Percentiles rank a stretch among this genome's conserved stretches.
Evolutionary conservation across 2,113 vertebrate genomes (phyloP).

Genomic region (Ramphastos sulfuratus): DNA sequence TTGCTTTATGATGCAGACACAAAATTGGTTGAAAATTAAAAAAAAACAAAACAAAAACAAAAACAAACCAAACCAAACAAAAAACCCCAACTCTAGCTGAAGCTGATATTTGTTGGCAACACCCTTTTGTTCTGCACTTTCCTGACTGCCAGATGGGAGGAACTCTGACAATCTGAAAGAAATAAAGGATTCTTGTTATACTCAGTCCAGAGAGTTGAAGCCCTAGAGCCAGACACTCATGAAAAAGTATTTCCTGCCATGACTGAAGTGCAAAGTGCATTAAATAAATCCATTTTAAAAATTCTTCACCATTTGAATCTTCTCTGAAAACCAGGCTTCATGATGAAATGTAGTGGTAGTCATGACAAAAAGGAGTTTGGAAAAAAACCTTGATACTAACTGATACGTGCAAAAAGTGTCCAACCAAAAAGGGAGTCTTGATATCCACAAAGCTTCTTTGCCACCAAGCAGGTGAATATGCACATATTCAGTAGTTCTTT

Average conservation of each 20-base stretch:
- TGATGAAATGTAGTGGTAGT: neutral
- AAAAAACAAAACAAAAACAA: neutral
- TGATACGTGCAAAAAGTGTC: neutral
- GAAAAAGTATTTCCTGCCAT: neutral
- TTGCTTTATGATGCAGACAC: neutral
- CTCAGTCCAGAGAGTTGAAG: neutral
- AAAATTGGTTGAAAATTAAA: neutral
- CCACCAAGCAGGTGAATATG: neutral
- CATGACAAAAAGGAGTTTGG: neutral
- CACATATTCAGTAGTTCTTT: neutral
- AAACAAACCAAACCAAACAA: no score
- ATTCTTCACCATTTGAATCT: neutral
- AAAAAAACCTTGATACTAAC: neutral
- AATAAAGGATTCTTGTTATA: neutral
- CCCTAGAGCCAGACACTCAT: neutral
- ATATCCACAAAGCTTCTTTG: neutral
- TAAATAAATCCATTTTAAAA: neutral
- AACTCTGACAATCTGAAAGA: neutral
- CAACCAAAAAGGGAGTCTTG: neutral
- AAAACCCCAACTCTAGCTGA: neutral
- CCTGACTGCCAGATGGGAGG: conserved; percentile 8
- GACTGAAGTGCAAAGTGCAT: neutral
- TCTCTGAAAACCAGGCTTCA: neutral
- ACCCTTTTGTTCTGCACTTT: neutral
- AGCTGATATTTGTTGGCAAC: conserved; percentile 19